Base-by-base conservation (phyloP, 1,140 invertebrate species). In the Drosophila oshimai region DNA sequence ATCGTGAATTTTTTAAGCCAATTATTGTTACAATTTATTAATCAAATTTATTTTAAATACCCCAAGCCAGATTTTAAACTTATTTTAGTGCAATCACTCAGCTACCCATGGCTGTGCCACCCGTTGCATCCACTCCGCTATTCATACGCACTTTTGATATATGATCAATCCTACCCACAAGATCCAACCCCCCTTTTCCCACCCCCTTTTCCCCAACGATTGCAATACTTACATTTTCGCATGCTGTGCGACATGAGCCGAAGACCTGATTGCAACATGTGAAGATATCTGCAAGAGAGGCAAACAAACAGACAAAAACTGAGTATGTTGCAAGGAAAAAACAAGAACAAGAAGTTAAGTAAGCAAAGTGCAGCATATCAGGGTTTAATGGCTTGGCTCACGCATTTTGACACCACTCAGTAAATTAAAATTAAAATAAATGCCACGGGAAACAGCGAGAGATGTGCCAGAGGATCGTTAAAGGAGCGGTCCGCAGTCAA, bases 201-300 rank as follows among this genome's bases (percentile, higher is more conserved):
- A 37, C 5, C 17, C 33, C 10, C 7, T 10, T 15, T 24, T 4
- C 2, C 2, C 37, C 51, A 2, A 15, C 54, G 20, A 39, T 36
- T 29, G 6, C 18, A 13, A 68, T 75, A 90, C 89, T 90, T 89
- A 90, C 89, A 68, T 90, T 90, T 69, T 90, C 89, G 58, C 89
- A 90, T 70, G 89, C 89, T 80, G 84, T 80, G 65, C 89, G 89
- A 90, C 89, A 90, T 74, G 89, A 90, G 46, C 89, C 89, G 50
- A 87, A 90, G 54, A 90, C 89, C 69, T 90, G 80, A 64, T 79
- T 83, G 70, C 89, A 90, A 55, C 89, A 90, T 70, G 78, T 89
- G 67, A 90, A 90, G 61, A 89, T 74, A 84, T 90, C 89, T 90
- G 84, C 46, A 90, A 62, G 81, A 46, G 57, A 61, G 36, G 46